Evolutionary conservation across 2,888 invertebrate species (phyloP).

Genomic region (Cataglyphis livida): DNA sequence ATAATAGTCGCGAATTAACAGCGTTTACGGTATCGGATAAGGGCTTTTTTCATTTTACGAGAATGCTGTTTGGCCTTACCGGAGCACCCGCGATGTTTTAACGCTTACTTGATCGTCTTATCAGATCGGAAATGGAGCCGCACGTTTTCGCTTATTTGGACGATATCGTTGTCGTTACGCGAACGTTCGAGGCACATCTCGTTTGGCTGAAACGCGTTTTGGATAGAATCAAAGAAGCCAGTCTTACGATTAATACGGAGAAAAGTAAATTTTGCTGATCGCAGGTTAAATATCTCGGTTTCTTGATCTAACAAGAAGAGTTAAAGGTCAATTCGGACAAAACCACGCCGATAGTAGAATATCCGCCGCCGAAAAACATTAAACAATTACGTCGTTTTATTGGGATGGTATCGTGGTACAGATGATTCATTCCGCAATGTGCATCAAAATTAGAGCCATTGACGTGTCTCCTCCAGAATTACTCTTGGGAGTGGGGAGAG

Average conservation of each 20-base stretch:
- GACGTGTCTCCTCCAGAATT: not conserved
- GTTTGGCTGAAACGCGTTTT: constrained; percentile 1
- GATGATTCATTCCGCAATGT: constrained; percentile 40
- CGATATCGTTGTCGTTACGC: not conserved
- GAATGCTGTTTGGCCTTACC: not conserved
- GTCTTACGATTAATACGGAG: constrained; percentile 37
- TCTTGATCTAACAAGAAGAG: constrained; percentile 1
- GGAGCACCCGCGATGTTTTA: not conserved
- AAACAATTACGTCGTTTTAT: constrained; percentile 43
- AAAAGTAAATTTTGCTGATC: constrained; percentile 53
- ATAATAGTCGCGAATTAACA: not conserved
- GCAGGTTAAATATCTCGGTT: constrained; percentile 36
- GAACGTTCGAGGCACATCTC: constrained; percentile 33
- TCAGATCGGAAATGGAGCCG: not conserved
- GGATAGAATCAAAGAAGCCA: not conserved
- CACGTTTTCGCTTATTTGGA: constrained; percentile 13
- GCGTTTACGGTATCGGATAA: not conserved
- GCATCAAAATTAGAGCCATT: not conserved
- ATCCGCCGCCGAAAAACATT: constrained; percentile 19
- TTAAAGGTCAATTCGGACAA: constrained; percentile 43
- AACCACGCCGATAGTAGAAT: constrained; percentile 8
- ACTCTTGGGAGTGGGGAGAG: not conserved
- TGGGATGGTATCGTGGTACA: constrained; percentile 42
- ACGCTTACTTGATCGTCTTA: not conserved
- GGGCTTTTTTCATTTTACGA: not conserved